These are phyloP conservation scores for Xiphorhynchus erythropygius DNA, from an alignment of 2,797 vertebrate species.

Conservation along the genomic window DNA sequence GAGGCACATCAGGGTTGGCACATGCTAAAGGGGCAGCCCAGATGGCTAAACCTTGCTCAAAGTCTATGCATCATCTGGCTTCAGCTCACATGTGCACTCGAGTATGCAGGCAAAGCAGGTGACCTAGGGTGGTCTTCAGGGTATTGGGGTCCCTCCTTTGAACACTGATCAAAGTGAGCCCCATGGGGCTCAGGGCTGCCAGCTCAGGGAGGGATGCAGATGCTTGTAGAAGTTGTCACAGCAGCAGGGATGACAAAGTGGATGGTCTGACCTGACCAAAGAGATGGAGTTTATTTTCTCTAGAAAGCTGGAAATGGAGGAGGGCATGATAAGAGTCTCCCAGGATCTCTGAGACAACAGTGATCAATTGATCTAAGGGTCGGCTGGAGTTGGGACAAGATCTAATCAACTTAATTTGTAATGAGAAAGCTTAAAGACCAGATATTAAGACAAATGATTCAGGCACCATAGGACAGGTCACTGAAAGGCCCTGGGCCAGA, in stretches of 20 bases:
- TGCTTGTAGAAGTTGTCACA: fast-evolving
- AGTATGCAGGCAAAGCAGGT: background rate
- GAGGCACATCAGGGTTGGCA: fast-evolving
- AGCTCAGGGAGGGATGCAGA: background rate
- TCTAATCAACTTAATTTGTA: constrained; percentile 23
- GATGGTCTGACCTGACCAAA: background rate
- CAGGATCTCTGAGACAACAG: background rate
- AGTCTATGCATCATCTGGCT: background rate
- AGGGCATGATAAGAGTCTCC: constrained; percentile 12
- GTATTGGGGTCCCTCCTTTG: background rate
- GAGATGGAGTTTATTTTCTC: constrained; percentile 19
- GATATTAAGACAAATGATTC: background rate
- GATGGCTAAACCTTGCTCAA: background rate
- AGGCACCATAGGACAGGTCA: background rate
- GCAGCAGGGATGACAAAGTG: background rate
- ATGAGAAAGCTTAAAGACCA: background rate
- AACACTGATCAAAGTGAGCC: background rate
- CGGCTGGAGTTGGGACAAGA: background rate
- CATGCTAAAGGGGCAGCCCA: fast-evolving
- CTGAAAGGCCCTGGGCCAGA: background rate
- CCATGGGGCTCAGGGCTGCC: background rate
- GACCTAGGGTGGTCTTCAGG: background rate
- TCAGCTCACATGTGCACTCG: fast-evolving
- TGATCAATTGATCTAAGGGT: background rate
- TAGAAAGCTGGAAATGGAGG: background rate